A percentile compares a stretch with the other conserved stretches of the same genome.
phyloP scores from a whole-genome alignment of 2,888 invertebrate genomes.

The Netelia virgata region DNA sequence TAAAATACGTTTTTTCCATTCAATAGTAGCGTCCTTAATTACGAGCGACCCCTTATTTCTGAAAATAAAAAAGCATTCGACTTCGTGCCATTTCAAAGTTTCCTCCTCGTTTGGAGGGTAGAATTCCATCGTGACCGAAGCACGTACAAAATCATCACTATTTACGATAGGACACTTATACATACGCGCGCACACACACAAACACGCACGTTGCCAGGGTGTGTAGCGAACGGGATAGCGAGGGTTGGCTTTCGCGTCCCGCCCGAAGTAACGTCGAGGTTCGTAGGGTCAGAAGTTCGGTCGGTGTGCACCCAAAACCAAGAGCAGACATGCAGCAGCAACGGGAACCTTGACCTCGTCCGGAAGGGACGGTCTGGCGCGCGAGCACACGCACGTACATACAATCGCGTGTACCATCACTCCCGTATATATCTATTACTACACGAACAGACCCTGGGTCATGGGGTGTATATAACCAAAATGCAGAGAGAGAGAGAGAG shows the following conservation, averaged over 20 bases:
- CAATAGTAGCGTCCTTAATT: no score
- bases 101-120: slow-evolving; percentile 20
- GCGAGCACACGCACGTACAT: slow-evolving; percentile 32
- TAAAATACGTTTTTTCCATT: no score
- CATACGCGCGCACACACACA: background rate
- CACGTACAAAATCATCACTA: slow-evolving; percentile 49
- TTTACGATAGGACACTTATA: background rate
- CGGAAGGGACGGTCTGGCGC: slow-evolving; percentile 65
- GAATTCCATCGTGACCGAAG: slow-evolving; percentile 9
- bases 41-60: background rate
- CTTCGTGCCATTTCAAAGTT: background rate
- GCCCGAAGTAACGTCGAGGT: slow-evolving; percentile 29
- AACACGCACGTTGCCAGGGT: background rate
- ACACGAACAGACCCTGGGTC: slow-evolving; percentile 39
- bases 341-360: slow-evolving; percentile 76
- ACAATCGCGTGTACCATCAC: slow-evolving; percentile 38
- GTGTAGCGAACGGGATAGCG: slow-evolving; percentile 10
- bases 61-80: background rate
- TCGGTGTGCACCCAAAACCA: slow-evolving; percentile 43
- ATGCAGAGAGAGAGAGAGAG: slow-evolving; percentile 8
- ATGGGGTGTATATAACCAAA: slow-evolving; percentile 37
- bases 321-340: slow-evolving; percentile 27
- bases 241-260: slow-evolving; percentile 14
- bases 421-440: slow-evolving; percentile 1
- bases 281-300: slow-evolving; percentile 39